These are phyloP conservation scores for Drosophila helvetica DNA, from an alignment of 2,888 invertebrate species.

Conservation along the genomic window DNA sequence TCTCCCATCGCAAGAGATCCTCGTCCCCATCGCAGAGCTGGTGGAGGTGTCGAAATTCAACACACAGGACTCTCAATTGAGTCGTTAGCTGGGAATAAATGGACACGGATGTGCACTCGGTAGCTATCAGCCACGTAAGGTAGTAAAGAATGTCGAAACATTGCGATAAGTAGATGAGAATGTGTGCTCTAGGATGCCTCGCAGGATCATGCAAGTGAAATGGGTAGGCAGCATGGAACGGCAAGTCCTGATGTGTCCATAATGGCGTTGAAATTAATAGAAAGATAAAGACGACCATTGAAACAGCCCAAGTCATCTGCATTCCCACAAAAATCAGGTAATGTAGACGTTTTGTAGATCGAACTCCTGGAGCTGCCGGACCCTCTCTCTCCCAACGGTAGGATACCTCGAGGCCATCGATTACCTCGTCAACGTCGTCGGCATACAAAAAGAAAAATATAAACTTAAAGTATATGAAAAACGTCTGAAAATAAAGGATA, in stretches of 20 bases:
- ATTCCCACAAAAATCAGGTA: conserved; percentile 24
- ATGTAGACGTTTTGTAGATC: conserved; percentile 21
- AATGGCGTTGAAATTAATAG: conserved; percentile 32
- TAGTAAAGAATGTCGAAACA: background rate
- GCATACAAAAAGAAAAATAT: conserved; percentile 16
- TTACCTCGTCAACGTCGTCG: conserved; percentile 40
- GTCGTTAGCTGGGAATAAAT: conserved; percentile 40
- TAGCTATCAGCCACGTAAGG: conserved; percentile 3
- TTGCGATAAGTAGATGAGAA: conserved; percentile 33
- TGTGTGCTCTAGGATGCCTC: conserved; percentile 22
- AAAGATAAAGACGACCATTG: background rate
- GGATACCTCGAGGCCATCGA: conserved; percentile 35
- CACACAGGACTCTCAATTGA: conserved; percentile 39
- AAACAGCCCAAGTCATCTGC: conserved; percentile 24
- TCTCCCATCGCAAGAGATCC: conserved; percentile 6
- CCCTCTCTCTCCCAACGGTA: conserved; percentile 5
- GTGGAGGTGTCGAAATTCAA: conserved; percentile 33
- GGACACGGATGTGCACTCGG: conserved; percentile 21
- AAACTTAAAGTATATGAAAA: conserved; percentile 34
- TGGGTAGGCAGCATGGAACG: conserved; percentile 46
- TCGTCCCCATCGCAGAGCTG: conserved; percentile 5
- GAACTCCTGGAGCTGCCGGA: background rate
- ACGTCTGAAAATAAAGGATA: conserved; percentile 5
- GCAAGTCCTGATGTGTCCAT: conserved; percentile 44
- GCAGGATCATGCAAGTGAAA: conserved; percentile 43